Evolutionary conservation across 2,797 vertebrate genomes (phyloP), one percentile per base, ranked within the genome.

Genomic region (Typhlichthys eigenmanni): DNA sequence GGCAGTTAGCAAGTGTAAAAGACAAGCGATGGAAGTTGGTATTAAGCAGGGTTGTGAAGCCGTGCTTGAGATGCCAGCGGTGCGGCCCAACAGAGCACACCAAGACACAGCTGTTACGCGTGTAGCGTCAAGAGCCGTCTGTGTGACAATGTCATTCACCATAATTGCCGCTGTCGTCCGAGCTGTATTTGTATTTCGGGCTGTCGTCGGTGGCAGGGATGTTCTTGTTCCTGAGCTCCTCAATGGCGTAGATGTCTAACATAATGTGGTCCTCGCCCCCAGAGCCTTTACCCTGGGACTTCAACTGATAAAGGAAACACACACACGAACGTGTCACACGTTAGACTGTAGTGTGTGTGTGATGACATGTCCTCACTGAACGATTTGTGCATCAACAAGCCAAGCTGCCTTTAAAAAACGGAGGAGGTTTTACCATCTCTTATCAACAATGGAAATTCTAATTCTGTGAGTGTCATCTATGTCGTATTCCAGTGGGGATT

Each of bases 191-290:
- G 75, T 99, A 98, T 73, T 99, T 99, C 9, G 89, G 92, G 0
- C 91, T 90, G 67, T 99, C 96, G 0, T 98, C 93, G 0, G 97
- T 98, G 48, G 90, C 85, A 1, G 93, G 85, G 12, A 94, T 60
- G 0, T 90, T 92, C 71, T 63, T 93, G 71, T 92, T 93, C 50
- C 96, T 92, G 29, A 99, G 93, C 68, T 99, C 96, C 60, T 99
- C 98, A 0, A 99, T 99, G 60, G 97, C 96, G 0, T 99, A 98
- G 71, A 99, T 98, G 87, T 99, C 98, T 89, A 99, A 76, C 97
- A 98, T 98, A 82, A 98, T 93, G 75, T 95, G 94, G 64, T 98
- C 96, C 72, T 89, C 94, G 0, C 92, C 95, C 9, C 95, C 96
- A 0, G 93, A 88, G 4, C 95, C 98, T 45, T 95, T 98, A 55